Evolutionary conservation across 23 tunicate genomes (phyloP).

Genomic region (Halocynthia aurantium): DNA sequence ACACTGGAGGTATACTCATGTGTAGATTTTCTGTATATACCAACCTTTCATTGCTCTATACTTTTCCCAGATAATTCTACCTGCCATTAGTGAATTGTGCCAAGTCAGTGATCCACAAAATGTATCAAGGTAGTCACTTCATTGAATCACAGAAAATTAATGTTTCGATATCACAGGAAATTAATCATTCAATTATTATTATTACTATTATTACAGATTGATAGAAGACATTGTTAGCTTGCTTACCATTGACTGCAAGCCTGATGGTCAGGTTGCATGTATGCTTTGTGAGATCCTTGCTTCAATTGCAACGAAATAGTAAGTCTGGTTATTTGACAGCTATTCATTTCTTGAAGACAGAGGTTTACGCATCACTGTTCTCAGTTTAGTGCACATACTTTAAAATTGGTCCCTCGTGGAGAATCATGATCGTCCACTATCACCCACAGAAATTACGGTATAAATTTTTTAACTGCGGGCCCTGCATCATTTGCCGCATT

Average conservation of each 20-base stretch:
- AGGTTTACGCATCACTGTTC: no score
- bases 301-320: constrained; percentile 41
- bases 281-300: constrained; percentile 64
- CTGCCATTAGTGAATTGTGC: constrained; percentile 31
- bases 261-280: constrained; percentile 12
- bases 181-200: background rate
- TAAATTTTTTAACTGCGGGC: no score
- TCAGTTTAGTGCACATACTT: no score
- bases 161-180: background rate
- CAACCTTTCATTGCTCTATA: background rate
- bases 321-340: background rate
- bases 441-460: no score
- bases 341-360: background rate
- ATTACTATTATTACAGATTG: background rate
- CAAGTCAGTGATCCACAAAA: background rate
- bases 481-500: no score
- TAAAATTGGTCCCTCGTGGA: no score
- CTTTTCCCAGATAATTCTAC: constrained; percentile 49
- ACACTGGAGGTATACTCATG: constrained; percentile 47
- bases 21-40: background rate
- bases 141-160: background rate
- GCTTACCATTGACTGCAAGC: constrained; percentile 26
- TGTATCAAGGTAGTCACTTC: background rate
- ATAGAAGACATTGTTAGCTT: constrained; percentile 14
- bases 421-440: no score